Evolutionary conservation across 2,113 vertebrate genomes (phyloP), one percentile per base, ranked within the genome.

Genomic region (Tetraodon nigroviridis): DNA sequence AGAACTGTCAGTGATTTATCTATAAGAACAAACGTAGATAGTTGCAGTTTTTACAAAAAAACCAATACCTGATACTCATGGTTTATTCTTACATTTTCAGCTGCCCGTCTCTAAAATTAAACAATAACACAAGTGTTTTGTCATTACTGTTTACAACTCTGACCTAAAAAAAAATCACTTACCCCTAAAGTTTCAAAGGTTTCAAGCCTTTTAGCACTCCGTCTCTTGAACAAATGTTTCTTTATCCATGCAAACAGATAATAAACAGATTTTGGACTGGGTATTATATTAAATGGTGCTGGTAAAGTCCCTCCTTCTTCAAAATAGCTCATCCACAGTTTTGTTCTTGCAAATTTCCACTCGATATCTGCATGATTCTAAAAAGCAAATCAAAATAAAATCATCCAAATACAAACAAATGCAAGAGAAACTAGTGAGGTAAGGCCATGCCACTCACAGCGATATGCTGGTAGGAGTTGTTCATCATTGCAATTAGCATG

Each of bases 401-500:
- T 64, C 62, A 1, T 51, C 61, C n/a, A 66, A 50, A 37, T 46
- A 1, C 44, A 6, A 37, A 27, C 24, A 27, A 55, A 2, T 15
- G 12, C 59, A 29, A 18, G 0, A 55, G 24, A 58, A 45, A 46
- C 6, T 7, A 6, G 37, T n/a, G 8, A 7, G 18, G 41, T 13
- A 8, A 10, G 18, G 32, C 5, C 21, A 4, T 5, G 49, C 2
- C 27, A 92, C 97, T 95, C 88, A 99, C 97, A 67, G 95, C 95
- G 74, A 99, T 99, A 56, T 96, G 94, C 78, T 99, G 97, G 78
- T 99, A 99, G 45, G 97, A 99, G 81, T 98, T 99, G 87, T 99
- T 99, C 97, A 99, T 99, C 97, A 99, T 99, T 41, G 97, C 97
- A 66, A 99, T 99, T 12, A 99, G 80, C 97, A 99, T 99, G 86